Evolutionary conservation across 2,113 vertebrate species (phyloP).

Genomic region (Melanocharis versteri): DNA sequence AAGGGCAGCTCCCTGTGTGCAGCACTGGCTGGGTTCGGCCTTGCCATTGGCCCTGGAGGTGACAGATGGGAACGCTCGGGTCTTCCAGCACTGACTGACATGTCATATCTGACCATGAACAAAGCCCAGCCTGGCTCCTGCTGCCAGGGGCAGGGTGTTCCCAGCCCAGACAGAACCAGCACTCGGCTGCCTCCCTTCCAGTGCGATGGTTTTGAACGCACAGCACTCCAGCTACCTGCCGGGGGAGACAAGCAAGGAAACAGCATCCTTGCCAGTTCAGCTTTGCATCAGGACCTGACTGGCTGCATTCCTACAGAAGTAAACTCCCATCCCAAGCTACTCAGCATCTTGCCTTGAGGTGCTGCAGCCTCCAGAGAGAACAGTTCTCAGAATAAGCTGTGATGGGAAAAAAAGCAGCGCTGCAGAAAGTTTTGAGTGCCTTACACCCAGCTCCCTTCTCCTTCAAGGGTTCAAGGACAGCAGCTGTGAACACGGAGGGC

Average conservation of each 20-base stretch:
- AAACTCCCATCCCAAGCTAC: conserved; percentile 38
- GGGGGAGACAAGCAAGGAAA: neutral
- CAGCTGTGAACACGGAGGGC: neutral
- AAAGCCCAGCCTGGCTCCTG: neutral
- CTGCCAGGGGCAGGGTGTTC: neutral
- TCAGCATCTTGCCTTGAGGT: conserved; percentile 45
- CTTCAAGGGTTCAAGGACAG: neutral
- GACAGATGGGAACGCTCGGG: too few relatives aligned
- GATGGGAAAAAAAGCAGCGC: neutral
- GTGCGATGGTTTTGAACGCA: neutral
- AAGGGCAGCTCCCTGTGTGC: neutral
- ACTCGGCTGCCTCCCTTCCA: neutral
- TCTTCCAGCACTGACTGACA: neutral
- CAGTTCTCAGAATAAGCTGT: neutral
- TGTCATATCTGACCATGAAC: accelerated
- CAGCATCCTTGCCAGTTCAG: neutral
- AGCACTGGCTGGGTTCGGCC: neutral
- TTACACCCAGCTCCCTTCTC: neutral
- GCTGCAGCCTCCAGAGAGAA: neutral
- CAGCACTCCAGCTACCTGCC: neutral
- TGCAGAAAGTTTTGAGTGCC: neutral
- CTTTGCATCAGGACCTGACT: conserved; percentile 53
- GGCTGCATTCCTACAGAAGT: conserved; percentile 19
- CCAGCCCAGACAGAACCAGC: neutral
- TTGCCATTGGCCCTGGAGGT: neutral